Evolutionary conservation across 1,140 invertebrate genomes (phyloP).

Genomic region (Subanguina moxae): DNA sequence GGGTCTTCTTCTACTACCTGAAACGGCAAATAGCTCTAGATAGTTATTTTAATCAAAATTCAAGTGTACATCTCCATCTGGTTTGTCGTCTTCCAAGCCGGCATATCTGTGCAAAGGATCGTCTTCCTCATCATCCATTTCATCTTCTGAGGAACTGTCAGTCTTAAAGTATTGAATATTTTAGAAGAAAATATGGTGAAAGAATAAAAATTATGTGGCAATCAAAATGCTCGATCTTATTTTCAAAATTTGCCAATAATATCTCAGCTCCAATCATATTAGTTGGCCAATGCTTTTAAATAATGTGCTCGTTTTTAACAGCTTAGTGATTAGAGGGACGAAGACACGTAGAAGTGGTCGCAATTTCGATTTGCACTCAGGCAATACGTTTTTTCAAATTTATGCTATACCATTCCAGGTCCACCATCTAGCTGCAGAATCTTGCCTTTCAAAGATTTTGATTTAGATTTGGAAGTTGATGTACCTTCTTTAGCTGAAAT

Average conservation of each 20-base stretch:
- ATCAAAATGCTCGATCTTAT: no score
- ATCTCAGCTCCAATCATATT: no score
- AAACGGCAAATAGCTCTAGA: constrained; percentile 1
- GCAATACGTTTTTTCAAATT: no score
- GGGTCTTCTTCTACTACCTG: constrained; percentile 69
- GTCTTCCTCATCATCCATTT: constrained; percentile 26
- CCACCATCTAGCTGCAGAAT: constrained; percentile 48
- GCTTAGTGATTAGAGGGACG: no score
- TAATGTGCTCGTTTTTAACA: no score
- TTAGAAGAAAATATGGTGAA: no score
- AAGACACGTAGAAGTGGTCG: no score
- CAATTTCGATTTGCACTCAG: no score
- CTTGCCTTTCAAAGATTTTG: background rate
- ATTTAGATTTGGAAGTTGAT: background rate
- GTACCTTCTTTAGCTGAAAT: background rate
- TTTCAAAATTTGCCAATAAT: no score
- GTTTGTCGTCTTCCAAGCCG: constrained; percentile 15
- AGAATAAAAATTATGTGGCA: no score
- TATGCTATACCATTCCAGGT: constrained; percentile 19
- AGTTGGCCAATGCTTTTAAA: no score
- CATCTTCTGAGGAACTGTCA: constrained; percentile 49
- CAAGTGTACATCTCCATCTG: constrained; percentile 15
- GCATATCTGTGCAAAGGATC: constrained; percentile 5
- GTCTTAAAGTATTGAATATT: constrained; percentile 51
- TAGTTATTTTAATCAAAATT: constrained; percentile 12